Evolutionary conservation across 2,888 invertebrate genomes (phyloP).

Genomic region (Hyposoter dolosus): DNA sequence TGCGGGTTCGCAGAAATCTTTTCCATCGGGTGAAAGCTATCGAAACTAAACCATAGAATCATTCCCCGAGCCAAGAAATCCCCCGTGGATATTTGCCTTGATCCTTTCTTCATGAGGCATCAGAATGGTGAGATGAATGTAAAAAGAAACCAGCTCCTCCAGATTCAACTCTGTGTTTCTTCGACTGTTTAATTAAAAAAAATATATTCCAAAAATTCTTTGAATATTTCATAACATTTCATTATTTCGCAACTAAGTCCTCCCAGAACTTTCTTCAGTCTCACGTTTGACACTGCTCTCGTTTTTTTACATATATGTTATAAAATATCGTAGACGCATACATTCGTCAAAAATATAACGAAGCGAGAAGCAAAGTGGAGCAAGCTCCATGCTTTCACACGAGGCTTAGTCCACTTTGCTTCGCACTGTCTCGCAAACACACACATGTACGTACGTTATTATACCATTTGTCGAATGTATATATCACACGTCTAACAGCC

Average conservation of each 20-base stretch:
- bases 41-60: conserved; percentile 12
- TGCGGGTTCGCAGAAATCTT: conserved; percentile 48
- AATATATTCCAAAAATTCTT: conserved; percentile 1
- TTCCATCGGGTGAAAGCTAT: conserved; percentile 11
- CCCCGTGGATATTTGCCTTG: conserved; percentile 3
- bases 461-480: conserved; percentile 24
- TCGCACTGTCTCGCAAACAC: neutral
- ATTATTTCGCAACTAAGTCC: conserved; percentile 18
- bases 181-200: neutral
- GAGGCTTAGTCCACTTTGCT: conserved; percentile 9
- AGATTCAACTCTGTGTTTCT: neutral
- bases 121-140: conserved; percentile 10
- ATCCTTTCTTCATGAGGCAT: neutral
- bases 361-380: neutral
- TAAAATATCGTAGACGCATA: neutral
- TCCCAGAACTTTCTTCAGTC: conserved; percentile 20
- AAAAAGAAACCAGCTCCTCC: neutral
- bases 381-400: neutral
- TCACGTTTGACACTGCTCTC: conserved; percentile 19
- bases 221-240: neutral
- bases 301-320: neutral
- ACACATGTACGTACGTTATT: neutral
- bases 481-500: conserved; percentile 23
- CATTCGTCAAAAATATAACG: neutral
- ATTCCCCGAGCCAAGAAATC: neutral